phyloP scores from a whole-genome alignment of 2,888 invertebrate species.

The Rhagium mordax region DNA sequence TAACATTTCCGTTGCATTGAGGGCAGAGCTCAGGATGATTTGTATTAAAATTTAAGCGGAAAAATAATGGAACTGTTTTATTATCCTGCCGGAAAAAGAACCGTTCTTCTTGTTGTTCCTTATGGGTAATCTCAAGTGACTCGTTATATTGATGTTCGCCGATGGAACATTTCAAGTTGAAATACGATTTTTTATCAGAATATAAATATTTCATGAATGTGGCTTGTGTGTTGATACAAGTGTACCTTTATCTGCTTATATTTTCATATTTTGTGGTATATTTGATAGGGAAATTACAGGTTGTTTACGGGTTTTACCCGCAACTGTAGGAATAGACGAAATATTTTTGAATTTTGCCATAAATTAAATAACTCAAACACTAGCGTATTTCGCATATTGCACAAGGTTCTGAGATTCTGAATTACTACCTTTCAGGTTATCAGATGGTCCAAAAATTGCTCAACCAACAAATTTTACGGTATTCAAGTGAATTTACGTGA shows the following conservation, averaged over 20 bases:
- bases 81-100: constrained; percentile 53
- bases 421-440: too few relatives aligned
- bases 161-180: constrained; percentile 49
- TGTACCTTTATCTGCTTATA: constrained; percentile 17
- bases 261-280: constrained; percentile 15
- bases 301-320: background rate
- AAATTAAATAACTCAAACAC: too few relatives aligned
- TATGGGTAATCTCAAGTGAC: constrained; percentile 50
- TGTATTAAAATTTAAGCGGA: constrained; percentile 60
- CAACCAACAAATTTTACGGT: too few relatives aligned
- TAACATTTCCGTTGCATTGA: constrained; percentile 18
- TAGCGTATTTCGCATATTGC: too few relatives aligned
- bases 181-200: constrained; percentile 58
- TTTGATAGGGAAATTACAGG: constrained; percentile 2
- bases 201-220: constrained; percentile 57
- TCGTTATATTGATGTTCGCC: constrained; percentile 54
- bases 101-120: constrained; percentile 52
- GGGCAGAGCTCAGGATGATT: constrained; percentile 43
- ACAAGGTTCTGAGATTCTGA: too few relatives aligned
- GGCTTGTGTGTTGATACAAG: constrained; percentile 41
- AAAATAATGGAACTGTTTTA: constrained; percentile 60
- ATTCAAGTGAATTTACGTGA: too few relatives aligned
- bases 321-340: background rate
- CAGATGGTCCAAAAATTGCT: too few relatives aligned
- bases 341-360: background rate